These are phyloP conservation scores for Patella vulgata DNA, from an alignment of 1,140 invertebrate genomes.

Conservation along the genomic window DNA sequence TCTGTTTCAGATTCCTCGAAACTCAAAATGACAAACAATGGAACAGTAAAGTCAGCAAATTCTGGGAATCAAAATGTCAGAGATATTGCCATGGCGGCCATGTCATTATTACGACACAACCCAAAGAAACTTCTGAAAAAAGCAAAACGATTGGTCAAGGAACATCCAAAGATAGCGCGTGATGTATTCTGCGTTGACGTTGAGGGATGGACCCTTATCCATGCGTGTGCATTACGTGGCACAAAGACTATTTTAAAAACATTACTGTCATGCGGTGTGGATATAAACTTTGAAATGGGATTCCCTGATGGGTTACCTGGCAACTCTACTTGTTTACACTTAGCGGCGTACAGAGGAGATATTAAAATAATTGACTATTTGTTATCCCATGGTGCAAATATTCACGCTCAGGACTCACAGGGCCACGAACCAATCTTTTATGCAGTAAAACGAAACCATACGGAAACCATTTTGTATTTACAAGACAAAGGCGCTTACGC, in stretches of 20 bases:
- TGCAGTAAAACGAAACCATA: no score
- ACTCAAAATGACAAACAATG: no score
- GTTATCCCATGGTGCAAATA: slow-evolving; percentile 36
- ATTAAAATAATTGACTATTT: slow-evolving; percentile 42
- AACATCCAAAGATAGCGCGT: slow-evolving; percentile 25
- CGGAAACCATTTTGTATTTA: no score
- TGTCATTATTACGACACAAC: slow-evolving; percentile 39
- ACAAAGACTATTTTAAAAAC: slow-evolving; percentile 48
- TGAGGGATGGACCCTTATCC: slow-evolving; percentile 55
- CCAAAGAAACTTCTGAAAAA: slow-evolving; percentile 37
- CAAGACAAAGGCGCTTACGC: no score
- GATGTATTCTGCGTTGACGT: slow-evolving; percentile 41
- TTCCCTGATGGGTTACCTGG: slow-evolving; percentile 48
- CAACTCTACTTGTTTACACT: slow-evolving; percentile 40
- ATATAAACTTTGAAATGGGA: slow-evolving; percentile 47
- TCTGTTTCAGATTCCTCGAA: no score
- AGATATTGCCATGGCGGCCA: slow-evolving; percentile 31
- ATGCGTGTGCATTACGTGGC: slow-evolving; percentile 48
- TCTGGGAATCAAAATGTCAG: slow-evolving; percentile 4
- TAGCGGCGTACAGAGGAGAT: slow-evolving; percentile 44
- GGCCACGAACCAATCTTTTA: slow-evolving; percentile 41
- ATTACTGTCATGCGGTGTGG: slow-evolving; percentile 45
- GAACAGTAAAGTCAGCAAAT: no score
- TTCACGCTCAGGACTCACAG: slow-evolving; percentile 39
- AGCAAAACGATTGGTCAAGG: slow-evolving; percentile 46